phyloP scores from a whole-genome alignment of 92 coral and sea anemone genomes.

The Phenganax stokvisi region DNA sequence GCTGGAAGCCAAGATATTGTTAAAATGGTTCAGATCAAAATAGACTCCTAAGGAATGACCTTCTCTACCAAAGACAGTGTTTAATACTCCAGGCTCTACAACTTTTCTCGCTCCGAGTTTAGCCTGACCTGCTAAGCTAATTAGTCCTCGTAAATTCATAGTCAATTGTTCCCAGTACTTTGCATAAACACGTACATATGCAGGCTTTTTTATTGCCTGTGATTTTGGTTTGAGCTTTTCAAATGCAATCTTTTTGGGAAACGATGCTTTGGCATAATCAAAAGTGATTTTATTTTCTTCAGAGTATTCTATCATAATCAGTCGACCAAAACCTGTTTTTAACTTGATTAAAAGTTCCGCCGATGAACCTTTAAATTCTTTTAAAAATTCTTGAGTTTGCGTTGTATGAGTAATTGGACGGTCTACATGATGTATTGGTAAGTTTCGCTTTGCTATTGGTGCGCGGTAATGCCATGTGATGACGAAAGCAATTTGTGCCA shows the following conservation, averaged over 20 bases:
- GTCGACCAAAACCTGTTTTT: neutral
- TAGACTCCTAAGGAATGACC: slow-evolving; percentile 70
- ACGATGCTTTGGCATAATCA: neutral
- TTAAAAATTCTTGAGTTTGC: too few species aligned
- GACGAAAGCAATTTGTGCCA: slow-evolving; percentile 1
- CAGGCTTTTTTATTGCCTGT: slow-evolving; percentile 1
- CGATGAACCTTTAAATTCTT: slow-evolving; percentile 12
- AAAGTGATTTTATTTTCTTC: neutral
- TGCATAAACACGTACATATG: neutral
- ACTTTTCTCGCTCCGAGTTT: neutral
- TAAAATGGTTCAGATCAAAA: slow-evolving; percentile 62
- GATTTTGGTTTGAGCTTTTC: neutral
- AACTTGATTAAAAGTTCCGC: neutral
- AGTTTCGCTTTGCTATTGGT: slow-evolving; percentile 3
- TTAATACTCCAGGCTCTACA: neutral
- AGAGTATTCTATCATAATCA: neutral
- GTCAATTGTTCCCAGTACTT: slow-evolving; percentile 25
- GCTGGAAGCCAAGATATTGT: slow-evolving; percentile 51
- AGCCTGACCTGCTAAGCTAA: neutral
- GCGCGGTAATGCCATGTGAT: slow-evolving; percentile 17
- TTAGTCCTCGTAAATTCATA: neutral
- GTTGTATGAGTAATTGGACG: neutral
- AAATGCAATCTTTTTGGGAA: neutral
- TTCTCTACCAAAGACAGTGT: slow-evolving; percentile 39
- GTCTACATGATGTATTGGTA: neutral